Base-by-base conservation (phyloP, 2,888 invertebrate species). In the Drosophila aldrichi region DNA sequence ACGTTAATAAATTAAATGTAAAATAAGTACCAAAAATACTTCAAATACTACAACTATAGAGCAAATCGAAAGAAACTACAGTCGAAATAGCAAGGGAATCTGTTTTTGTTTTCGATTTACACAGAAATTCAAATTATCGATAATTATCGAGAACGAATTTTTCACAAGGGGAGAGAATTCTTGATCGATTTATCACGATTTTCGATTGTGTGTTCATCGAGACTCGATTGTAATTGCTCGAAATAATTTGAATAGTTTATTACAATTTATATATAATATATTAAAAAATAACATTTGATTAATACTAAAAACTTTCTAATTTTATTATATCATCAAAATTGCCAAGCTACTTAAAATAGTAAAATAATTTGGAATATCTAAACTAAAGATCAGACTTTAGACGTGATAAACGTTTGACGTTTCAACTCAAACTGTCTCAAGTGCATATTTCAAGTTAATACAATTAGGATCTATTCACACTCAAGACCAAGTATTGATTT, bases 381-480 rank as follows among this genome's bases (percentile, higher is more conserved):
- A 43, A 25, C 38, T 10, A 40, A 22, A 22, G 18, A 10, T 18
- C 25, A 34, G 18, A 34, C 22, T 3, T 20, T 29, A 34, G 6
- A 41, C n/a, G 55, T 41, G 56, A n/a, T 10, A 29, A 51, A 32
- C 16, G 41, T 46, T 9, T 32, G 14, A 56, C 14, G 9, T 18
- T 18, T 46, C 36, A 56, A 46, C 48, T 49, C 18, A 9, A 49
- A 49, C 18, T 3, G 29, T 10, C 25, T 48, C 22, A 22, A 46
- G 60, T 72, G 52, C 73, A 77, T 58, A 77, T 60, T 67, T 62
- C 67, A 61, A 73, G 73, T 61, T 72, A 76, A 76, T 73, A 72
- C 78, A 77, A 76, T 76, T 76, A 77, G 63, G 63, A 61, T 67
- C 67, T 58, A 73, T 77, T 77, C 76, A 77, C 78, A 77, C 74